Conservation (phyloP, 2,888 invertebrate genomes). For the Drosophila nr. perissopoda region DNA sequence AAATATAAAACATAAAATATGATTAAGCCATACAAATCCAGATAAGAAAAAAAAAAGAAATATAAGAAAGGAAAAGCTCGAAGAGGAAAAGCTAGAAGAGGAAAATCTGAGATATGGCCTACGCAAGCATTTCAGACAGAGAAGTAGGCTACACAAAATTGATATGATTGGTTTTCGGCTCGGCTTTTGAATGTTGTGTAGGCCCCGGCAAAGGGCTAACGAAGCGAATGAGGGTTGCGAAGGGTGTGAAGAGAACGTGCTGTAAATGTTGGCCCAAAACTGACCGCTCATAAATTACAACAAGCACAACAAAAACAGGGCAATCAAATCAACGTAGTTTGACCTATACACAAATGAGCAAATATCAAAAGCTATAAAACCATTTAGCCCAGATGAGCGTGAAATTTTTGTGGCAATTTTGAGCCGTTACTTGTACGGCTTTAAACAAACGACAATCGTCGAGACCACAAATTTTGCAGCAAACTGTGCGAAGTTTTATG, state of each 20-base stretch:
- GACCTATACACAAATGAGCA: constrained; percentile 69
- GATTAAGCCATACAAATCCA: constrained; percentile 71
- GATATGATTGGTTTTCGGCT: constrained; percentile 67
- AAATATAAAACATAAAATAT: constrained; percentile 78
- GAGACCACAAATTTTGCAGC: constrained; percentile 67
- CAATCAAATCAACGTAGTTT: constrained; percentile 61
- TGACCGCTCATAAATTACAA: constrained; percentile 78
- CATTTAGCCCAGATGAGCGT: constrained; percentile 78
- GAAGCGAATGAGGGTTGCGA: constrained; percentile 54
- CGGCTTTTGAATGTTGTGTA: constrained; percentile 45
- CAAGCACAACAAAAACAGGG: constrained; percentile 32
- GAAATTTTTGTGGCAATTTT: constrained; percentile 57
- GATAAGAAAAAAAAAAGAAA: neutral
- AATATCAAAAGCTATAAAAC: constrained; percentile 77
- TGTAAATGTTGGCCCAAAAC: constrained; percentile 43
- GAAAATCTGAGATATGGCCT: constrained; percentile 47
- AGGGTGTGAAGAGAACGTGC: neutral
- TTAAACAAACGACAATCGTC: constrained; percentile 57
- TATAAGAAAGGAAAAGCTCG: neutral
- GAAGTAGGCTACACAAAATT: constrained; percentile 52
- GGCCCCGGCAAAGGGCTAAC: constrained; percentile 64
- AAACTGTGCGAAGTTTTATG: constrained; percentile 71
- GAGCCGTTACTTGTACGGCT: constrained; percentile 44
- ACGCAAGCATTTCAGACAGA: constrained; percentile 52
- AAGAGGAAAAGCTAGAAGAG: neutral